phyloP scores from a whole-genome alignment of 2,888 invertebrate genomes.

The Ormyrus labotus region DNA sequence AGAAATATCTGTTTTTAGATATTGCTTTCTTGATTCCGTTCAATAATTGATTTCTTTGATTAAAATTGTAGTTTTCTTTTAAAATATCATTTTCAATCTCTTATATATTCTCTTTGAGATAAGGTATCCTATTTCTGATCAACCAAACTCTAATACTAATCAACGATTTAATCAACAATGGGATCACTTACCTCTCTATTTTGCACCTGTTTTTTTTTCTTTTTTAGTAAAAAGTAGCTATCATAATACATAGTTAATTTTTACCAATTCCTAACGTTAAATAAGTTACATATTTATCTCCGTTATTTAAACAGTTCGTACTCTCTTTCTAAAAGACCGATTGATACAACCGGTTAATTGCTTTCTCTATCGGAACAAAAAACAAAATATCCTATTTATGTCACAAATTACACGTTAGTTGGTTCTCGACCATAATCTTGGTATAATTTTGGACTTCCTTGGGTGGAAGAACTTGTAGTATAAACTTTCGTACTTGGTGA shows the following conservation, averaged over 20 bases:
- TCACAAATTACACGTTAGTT: constrained; percentile 61
- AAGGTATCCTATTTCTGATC: constrained; percentile 30
- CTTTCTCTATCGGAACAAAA: constrained; percentile 41
- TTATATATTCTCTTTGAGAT: constrained; percentile 11
- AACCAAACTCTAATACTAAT: constrained; percentile 26
- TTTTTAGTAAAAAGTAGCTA: constrained; percentile 39
- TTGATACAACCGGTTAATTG: constrained; percentile 55
- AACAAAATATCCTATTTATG: constrained; percentile 33
- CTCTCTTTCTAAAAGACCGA: constrained; percentile 47
- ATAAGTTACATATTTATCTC: constrained; percentile 48
- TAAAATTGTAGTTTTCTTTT: constrained; percentile 16
- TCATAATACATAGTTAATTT: constrained; percentile 18
- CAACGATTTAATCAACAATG: constrained; percentile 20
- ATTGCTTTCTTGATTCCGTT: constrained; percentile 34
- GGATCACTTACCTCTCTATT: constrained; percentile 18
- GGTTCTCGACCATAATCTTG: constrained; percentile 71
- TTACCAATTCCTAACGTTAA: constrained; percentile 40
- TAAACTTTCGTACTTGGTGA: constrained; percentile 62
- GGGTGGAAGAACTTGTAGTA: constrained; percentile 64
- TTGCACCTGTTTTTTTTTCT: constrained; percentile 15
- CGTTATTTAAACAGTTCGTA: constrained; percentile 30
- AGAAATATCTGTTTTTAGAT: constrained; percentile 33
- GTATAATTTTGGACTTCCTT: constrained; percentile 72
- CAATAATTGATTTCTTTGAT: constrained; percentile 16
- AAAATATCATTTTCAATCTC: constrained; percentile 43